These are phyloP conservation scores for Calliphora vomitoria DNA, from an alignment of 2,888 invertebrate species.

Conservation along the genomic window DNA sequence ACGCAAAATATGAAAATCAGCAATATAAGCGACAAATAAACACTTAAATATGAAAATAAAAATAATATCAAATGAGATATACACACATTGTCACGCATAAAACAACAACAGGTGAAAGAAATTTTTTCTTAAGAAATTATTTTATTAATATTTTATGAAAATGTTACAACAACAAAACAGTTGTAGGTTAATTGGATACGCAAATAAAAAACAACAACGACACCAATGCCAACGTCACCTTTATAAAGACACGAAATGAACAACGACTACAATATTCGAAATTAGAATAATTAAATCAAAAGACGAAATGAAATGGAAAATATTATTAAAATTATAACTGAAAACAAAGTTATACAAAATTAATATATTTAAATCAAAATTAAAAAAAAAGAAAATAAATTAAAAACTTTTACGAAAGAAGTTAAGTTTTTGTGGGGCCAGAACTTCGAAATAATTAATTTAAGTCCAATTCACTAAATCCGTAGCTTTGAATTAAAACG, in stretches of 20 bases:
- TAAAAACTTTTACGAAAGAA: neutral
- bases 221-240: neutral
- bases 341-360: neutral
- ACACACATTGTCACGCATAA: slow-evolving; percentile 1
- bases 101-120: slow-evolving; percentile 67
- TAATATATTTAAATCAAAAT: neutral
- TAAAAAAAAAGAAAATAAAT: neutral
- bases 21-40: slow-evolving; percentile 65
- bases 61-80: neutral
- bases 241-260: neutral
- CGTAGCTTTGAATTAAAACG: no score
- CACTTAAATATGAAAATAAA: slow-evolving; percentile 41
- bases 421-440: no score
- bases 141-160: slow-evolving; percentile 72
- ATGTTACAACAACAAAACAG: slow-evolving; percentile 39
- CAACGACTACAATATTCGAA: neutral
- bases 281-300: slow-evolving; percentile 39
- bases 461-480: no score
- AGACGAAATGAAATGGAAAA: slow-evolving; percentile 31
- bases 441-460: no score
- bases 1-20: slow-evolving; percentile 61
- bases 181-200: slow-evolving; percentile 68
- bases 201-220: slow-evolving; percentile 31
- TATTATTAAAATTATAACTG: neutral
- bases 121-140: slow-evolving; percentile 69